Base-by-base conservation (phyloP, 1,140 invertebrate species). In the Spodoptera frugiperda region DNA sequence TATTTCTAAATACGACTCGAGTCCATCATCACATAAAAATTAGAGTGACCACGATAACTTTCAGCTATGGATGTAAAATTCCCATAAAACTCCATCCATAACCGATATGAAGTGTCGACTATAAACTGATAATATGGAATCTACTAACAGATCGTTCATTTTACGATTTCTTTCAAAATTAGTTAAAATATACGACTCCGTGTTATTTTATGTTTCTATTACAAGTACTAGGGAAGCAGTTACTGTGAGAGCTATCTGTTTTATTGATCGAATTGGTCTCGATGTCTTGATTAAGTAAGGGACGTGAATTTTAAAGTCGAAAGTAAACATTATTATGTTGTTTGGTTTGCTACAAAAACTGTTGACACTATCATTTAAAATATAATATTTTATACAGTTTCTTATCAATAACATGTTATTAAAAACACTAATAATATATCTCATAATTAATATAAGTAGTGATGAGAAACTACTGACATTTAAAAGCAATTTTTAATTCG, bases 401-500 rank as follows among this genome's bases (percentile, higher is more conserved):
- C 5, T 39, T 9, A 39, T 4, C 9, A 39, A 39, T 39, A 9
- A 39, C 6, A 39, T 39, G 9, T 9, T 39, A 39, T 8, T 39
- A 39, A 39, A 39, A 39, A 39, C 33, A 10, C 0, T 39, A 39
- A 39, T 10, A 10, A 10, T 39, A 39, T 39, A 6, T 9, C 33
- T 39, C 6, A 39, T 1, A 39, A 39, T 39, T 39, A 8, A 39
- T 39, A 39, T n/a, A 51, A 68, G 49, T n/a, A 33, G 33, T 65
- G 15, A 21, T 65, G 44, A 2, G 9, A 17, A 70, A 70, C 49
- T 44, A 30, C 48, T 12, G 17, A 54, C 51, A 54, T 39, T 53
- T 72, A 55, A 55, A 72, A 68, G 21, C 48, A 30, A 53, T 53
- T 53, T 72, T 74, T 74, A 74, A 74, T 61, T 74, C 53, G 57